Conservation (phyloP, 2,113 vertebrate species). For the Typhlomys cinereus region DNA sequence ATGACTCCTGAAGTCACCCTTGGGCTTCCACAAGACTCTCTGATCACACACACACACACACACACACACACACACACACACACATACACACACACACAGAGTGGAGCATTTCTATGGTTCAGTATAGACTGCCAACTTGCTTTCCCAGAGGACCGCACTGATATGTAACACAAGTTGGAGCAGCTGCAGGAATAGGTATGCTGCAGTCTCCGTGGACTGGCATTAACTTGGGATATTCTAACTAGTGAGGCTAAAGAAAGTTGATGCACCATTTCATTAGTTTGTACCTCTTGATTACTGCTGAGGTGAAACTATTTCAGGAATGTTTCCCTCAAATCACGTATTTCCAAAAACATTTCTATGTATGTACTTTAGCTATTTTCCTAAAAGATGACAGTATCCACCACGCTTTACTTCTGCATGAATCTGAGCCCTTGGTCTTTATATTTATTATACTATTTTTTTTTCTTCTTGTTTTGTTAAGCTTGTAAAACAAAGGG, state of each 20-base stretch:
- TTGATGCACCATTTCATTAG: neutral
- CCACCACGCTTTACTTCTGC: neutral
- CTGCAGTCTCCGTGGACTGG: neutral
- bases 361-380: neutral
- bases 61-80: too few relatives aligned
- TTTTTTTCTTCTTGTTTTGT: slow-evolving; percentile 32
- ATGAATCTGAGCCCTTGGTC: too few relatives aligned
- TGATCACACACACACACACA: too few relatives aligned
- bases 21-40: too few relatives aligned
- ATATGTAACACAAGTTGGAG: neutral
- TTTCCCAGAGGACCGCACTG: neutral
- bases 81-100: too few relatives aligned
- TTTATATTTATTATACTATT: slow-evolving; percentile 38
- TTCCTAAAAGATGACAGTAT: neutral
- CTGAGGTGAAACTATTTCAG: slow-evolving; percentile 23
- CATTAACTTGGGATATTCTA: neutral
- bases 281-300: slow-evolving; percentile 32
- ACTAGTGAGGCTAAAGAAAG: neutral
- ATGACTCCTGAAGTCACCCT: too few relatives aligned
- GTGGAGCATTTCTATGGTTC: slow-evolving; percentile 35
- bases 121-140: slow-evolving; percentile 36
- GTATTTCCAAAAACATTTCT: slow-evolving; percentile 35
- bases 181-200: neutral
- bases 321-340: neutral
- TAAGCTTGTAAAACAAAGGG: neutral